Base-by-base conservation (phyloP, 2,797 vertebrate genomes). In the Xenops minutus region DNA sequence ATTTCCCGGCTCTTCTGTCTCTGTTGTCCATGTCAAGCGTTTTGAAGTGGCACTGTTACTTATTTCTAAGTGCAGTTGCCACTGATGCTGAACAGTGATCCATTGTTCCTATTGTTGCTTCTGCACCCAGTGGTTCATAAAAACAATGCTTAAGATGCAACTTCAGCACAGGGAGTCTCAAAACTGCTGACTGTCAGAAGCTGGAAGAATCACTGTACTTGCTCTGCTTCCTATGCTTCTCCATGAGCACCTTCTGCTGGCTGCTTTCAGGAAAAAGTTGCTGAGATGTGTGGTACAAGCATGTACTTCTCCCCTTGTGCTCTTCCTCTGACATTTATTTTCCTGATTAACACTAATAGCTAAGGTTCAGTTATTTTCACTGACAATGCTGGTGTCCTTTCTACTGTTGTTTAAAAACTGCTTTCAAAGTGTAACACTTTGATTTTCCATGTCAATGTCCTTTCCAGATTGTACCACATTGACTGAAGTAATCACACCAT, bases 11-110 rank as follows among this genome's bases (percentile, higher is more conserved):
- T 95, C 73, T 67, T 91, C 82, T 91, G 55, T 69, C 92, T 92
- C 88, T 92, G 85, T 79, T 95, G 91, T 95, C 85, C 63, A 20
- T 74, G 94, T 86, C 80, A 94, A 91, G 41, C 3, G 2, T 95
- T 96, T 97, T 96, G 91, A 96, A 96, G 94, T 88, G 92, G 88
- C 85, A 96, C 55, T 93, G 92, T 88, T 95, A 93, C 94, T 95
- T 96, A 95, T 96, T 96, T 95, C 91, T 90, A 93, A 86, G 79
- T 12, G 24, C 95, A 96, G 88, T 96, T 92, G 94, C 89, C 95
- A 95, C 87, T 96, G 96, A 96, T 72, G 94, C 91, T 96, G 95
- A 96, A 93, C 94, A 96, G 95, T 69, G 89, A 96, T 88, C 94
- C 92, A 95, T 96, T 96, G 94, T 96, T 96, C 94, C 92, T 94